Conservation (phyloP, 2,888 invertebrate genomes). For the Drosophila sordidula region DNA sequence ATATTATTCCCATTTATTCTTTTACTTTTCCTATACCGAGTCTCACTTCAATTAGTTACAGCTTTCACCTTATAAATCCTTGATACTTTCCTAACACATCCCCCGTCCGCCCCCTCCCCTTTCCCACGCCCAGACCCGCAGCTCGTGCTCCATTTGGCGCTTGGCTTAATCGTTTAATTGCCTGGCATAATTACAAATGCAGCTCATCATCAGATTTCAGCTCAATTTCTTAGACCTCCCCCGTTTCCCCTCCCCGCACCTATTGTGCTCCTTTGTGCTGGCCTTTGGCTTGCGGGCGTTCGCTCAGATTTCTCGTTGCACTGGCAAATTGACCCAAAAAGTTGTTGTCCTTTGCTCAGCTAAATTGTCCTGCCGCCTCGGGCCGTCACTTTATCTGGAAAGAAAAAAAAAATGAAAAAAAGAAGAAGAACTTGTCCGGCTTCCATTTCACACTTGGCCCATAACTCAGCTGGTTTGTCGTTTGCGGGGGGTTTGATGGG, state of each 20-base stretch:
- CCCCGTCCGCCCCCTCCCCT: background rate
- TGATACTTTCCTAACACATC: conserved; percentile 8
- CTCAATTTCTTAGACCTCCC: conserved; percentile 55
- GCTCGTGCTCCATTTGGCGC: conserved; percentile 38
- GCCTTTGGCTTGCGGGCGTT: conserved; percentile 13
- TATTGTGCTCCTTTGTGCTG: conserved; percentile 6
- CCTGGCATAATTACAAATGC: conserved; percentile 79
- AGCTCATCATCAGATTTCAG: conserved; percentile 80
- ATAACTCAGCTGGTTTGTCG: conserved; percentile 45
- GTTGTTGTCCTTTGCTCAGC: conserved; percentile 53
- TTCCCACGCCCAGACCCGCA: background rate
- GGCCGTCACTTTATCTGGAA: conserved; percentile 46
- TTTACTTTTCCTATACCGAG: conserved; percentile 5
- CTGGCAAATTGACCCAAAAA: conserved; percentile 73
- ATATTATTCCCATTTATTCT: background rate
- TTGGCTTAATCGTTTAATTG: conserved; percentile 76
- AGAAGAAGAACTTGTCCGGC: conserved; percentile 25
- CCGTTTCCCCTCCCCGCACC: background rate
- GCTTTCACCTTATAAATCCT: conserved; percentile 52
- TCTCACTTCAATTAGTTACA: conserved; percentile 55
- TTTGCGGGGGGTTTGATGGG: background rate
- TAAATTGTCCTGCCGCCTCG: conserved; percentile 66
- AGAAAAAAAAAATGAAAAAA: conserved; percentile 18
- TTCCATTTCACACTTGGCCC: conserved; percentile 64
- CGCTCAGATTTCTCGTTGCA: conserved; percentile 43